A percentile compares a stretch with the other conserved stretches of the same genome.
These are phyloP conservation scores for Epinotia nisella DNA, from an alignment of 2,888 invertebrate species.

Conservation along the genomic window DNA sequence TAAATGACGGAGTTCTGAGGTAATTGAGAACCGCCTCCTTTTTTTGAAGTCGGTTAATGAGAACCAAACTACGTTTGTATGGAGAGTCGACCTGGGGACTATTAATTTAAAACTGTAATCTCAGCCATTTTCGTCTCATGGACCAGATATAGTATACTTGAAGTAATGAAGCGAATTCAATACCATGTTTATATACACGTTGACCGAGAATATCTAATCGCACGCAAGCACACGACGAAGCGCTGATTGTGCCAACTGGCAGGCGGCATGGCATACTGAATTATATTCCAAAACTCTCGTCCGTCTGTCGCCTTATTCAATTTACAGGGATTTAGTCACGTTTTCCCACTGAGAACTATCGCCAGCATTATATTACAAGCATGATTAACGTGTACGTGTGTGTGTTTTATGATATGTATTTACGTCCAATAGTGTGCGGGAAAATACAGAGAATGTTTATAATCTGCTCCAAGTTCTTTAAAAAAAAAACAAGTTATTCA, in stretches of 20 bases:
- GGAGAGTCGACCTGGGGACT: too few relatives aligned
- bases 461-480: too few relatives aligned
- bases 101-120: too few relatives aligned
- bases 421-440: background rate
- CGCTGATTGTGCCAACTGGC: slow-evolving; percentile 69
- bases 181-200: slow-evolving; percentile 28
- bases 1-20: too few relatives aligned
- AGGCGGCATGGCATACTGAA: slow-evolving; percentile 44
- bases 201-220: slow-evolving; percentile 40
- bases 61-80: too few relatives aligned
- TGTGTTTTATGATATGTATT: slow-evolving; percentile 8
- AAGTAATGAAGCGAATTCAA: slow-evolving; percentile 9
- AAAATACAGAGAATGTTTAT: background rate
- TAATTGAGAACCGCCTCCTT: too few relatives aligned
- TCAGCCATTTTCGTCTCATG: background rate
- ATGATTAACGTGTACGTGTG: background rate
- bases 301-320: slow-evolving; percentile 38
- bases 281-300: slow-evolving; percentile 41
- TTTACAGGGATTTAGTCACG: slow-evolving; percentile 37
- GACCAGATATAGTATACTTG: background rate
- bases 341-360: slow-evolving; percentile 11
- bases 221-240: slow-evolving; percentile 53
- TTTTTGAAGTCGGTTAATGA: too few relatives aligned
- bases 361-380: slow-evolving; percentile 2
- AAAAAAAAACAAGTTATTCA: too few relatives aligned